phyloP scores from a whole-genome alignment of 1,140 invertebrate species.

The Glossosoma conforme region DNA sequence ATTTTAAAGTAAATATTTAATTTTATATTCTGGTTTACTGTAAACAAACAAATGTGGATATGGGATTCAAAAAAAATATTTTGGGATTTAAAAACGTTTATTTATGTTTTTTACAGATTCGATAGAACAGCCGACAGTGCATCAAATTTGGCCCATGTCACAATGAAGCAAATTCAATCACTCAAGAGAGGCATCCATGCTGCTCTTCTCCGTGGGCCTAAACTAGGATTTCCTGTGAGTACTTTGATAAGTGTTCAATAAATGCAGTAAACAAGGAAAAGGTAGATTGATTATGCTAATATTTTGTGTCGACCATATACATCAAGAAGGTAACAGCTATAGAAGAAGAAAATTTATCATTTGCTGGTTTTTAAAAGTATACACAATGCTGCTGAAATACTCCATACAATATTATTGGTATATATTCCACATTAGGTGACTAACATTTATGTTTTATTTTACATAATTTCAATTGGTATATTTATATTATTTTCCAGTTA shows the following conservation, averaged over 20 bases:
- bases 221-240: conserved; percentile 62
- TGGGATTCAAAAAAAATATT: conserved; percentile 23
- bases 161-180: conserved; percentile 54
- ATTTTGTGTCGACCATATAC: no score
- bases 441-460: no score
- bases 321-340: not conserved
- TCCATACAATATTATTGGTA: no score
- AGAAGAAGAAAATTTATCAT: no score
- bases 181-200: conserved; percentile 58
- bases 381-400: no score
- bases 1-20: conserved; percentile 37
- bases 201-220: conserved; percentile 66
- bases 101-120: conserved; percentile 42
- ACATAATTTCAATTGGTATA: no score
- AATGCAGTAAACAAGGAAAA: not conserved
- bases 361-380: no score
- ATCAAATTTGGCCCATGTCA: conserved; percentile 57
- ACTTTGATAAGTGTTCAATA: no score
- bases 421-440: no score
- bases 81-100: conserved; percentile 4
- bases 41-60: not conserved
- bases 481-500: conserved; percentile 50
- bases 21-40: no score
- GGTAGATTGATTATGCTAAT: not conserved
- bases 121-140: conserved; percentile 61